Evolutionary conservation across 2,797 vertebrate genomes (phyloP).

Genomic region (Bothrops alternatus): DNA sequence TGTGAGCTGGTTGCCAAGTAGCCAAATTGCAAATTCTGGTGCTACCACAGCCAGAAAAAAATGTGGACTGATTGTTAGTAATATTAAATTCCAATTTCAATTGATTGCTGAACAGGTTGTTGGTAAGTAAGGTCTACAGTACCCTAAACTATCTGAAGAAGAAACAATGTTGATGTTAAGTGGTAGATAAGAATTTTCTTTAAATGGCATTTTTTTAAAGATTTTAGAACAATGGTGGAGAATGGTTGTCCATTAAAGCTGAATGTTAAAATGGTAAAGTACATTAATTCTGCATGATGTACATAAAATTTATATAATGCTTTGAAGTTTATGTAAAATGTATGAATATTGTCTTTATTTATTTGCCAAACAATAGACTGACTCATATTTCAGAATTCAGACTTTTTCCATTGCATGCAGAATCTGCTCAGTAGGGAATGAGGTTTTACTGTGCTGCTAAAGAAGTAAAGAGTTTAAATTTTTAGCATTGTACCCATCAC

Average conservation of each 20-base stretch:
- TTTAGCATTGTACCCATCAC: neutral
- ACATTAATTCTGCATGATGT: neutral
- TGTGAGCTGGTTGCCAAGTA: neutral
- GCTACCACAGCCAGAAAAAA: neutral
- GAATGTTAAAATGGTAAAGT: neutral
- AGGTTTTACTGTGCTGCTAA: neutral
- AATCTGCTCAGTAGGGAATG: neutral
- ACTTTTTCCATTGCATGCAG: neutral
- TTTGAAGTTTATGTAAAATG: neutral
- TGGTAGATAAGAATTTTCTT: neutral
- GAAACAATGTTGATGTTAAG: neutral
- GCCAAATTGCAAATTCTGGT: neutral
- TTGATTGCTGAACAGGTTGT: neutral
- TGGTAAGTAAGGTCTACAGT: neutral
- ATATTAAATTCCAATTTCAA: neutral
- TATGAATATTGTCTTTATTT: neutral
- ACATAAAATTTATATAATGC: neutral
- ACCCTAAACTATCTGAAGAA: neutral
- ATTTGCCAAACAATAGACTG: neutral
- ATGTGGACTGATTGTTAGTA: neutral
- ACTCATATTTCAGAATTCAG: neutral
- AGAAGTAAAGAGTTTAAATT: neutral
- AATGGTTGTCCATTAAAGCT: neutral
- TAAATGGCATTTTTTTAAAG: neutral
- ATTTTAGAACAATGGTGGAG: neutral